Evolutionary conservation across 2,797 vertebrate genomes (phyloP).

Genomic region (Rhabdophis nuchalis): DNA sequence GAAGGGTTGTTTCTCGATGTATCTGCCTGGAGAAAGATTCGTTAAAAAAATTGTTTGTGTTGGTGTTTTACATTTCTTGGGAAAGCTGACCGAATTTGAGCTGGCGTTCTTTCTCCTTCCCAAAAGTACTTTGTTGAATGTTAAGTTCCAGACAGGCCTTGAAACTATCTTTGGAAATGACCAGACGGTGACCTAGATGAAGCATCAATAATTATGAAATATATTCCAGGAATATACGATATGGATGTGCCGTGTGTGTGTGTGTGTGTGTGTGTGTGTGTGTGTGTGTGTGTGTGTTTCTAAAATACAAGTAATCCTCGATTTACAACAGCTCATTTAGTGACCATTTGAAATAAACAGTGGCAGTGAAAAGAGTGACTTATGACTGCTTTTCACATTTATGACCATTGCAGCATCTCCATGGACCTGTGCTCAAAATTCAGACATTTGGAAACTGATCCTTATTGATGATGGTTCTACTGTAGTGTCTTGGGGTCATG

Average conservation of each 20-base stretch:
- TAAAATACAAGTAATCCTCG: neutral
- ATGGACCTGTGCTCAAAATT: neutral
- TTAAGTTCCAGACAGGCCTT: neutral
- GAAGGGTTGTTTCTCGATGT: slow-evolving; percentile 2
- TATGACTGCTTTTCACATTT: neutral
- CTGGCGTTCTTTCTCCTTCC: no score
- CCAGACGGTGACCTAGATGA: neutral
- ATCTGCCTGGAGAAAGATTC: slow-evolving; percentile 9
- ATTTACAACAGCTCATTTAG: neutral
- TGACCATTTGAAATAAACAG: neutral
- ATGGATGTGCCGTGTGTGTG: neutral
- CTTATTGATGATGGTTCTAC: neutral
- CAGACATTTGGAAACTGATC: neutral
- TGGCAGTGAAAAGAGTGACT: neutral
- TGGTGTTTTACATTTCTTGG: neutral
- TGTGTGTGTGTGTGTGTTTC: neutral
- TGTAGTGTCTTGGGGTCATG: neutral
- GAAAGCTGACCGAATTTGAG: neutral
- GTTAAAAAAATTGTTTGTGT: slow-evolving; percentile 36
- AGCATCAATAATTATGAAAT: neutral
- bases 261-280: neutral
- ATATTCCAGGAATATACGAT: neutral
- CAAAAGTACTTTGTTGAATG: neutral
- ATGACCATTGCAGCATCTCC: neutral
- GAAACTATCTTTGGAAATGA: neutral